Percentiles rank a stretch among this genome's conserved stretches.
These are phyloP conservation scores for Otis tarda DNA, from an alignment of 2,113 vertebrate species.

Conservation along the genomic window DNA sequence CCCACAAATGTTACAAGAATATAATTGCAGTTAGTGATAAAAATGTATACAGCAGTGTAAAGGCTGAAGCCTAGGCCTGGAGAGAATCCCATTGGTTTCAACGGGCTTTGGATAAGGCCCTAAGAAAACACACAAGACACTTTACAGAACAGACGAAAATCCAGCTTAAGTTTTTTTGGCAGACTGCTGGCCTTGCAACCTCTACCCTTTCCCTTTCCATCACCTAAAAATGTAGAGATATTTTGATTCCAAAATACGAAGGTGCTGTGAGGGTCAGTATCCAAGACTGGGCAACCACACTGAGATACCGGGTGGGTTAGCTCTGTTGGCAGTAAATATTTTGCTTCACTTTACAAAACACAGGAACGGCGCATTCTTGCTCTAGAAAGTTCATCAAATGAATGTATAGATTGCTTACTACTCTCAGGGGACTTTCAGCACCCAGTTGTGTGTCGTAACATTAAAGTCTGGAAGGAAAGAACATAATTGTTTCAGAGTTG, in stretches of 20 bases:
- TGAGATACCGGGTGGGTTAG: fast-evolving
- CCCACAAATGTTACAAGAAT: neutral
- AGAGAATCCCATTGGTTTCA: neutral
- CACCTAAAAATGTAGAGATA: neutral
- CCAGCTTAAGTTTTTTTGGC: neutral
- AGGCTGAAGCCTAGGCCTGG: neutral
- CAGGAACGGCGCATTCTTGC: neutral
- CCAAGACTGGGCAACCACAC: neutral
- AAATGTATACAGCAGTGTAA: neutral
- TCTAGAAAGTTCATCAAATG: neutral
- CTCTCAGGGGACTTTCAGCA: neutral
- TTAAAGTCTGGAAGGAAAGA: neutral
- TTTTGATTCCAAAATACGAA: neutral
- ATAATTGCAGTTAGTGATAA: neutral
- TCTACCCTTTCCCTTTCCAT: neutral
- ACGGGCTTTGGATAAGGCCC: neutral
- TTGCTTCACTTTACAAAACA: neutral
- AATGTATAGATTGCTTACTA: neutral
- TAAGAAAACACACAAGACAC: neutral
- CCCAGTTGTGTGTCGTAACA: neutral
- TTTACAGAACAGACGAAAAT: neutral
- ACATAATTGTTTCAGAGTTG: slow-evolving; percentile 22
- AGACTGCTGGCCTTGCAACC: neutral
- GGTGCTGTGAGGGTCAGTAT: neutral
- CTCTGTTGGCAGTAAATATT: neutral